Evolutionary conservation across 2,797 vertebrate genomes (phyloP).

Genomic region (Acropternis orthonyx): DNA sequence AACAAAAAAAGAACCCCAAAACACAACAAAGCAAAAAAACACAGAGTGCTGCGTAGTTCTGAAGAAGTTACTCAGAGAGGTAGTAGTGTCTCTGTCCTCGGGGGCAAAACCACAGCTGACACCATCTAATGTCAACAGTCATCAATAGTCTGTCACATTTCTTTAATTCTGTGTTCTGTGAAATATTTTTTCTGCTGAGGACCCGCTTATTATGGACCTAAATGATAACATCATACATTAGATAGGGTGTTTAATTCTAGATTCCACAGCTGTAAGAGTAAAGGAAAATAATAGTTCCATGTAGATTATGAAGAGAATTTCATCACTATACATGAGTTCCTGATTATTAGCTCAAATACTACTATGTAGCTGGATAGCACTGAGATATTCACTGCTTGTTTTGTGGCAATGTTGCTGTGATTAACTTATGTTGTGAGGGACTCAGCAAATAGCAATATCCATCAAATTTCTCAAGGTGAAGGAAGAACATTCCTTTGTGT

Average conservation of each 20-base stretch:
- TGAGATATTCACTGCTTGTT: not conserved
- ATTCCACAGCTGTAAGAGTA: not conserved
- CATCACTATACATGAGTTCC: not conserved
- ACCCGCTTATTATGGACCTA: not conserved
- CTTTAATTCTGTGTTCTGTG: not conserved
- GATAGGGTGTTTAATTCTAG: not conserved
- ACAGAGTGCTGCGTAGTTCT: not conserved
- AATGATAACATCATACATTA: not conserved
- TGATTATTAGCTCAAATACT: not conserved
- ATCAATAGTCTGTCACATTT: not conserved
- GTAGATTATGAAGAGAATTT: not conserved
- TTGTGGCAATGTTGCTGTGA: not conserved
- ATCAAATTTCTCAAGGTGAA: not conserved
- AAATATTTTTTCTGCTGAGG: not conserved
- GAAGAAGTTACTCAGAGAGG: not conserved
- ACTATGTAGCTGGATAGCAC: not conserved
- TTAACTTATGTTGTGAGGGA: not conserved
- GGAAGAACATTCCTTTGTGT: not conserved
- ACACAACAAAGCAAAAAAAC: not conserved
- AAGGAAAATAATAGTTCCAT: not conserved
- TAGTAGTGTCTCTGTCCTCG: not conserved
- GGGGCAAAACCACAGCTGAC: not conserved
- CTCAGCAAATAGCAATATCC: not conserved
- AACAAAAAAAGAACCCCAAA: too few species aligned
- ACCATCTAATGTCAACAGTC: not conserved